Percentiles rank a stretch among this genome's conserved stretches.
Evolutionary conservation across 2,888 invertebrate genomes (phyloP).

Genomic region (Apodemia duryi): DNA sequence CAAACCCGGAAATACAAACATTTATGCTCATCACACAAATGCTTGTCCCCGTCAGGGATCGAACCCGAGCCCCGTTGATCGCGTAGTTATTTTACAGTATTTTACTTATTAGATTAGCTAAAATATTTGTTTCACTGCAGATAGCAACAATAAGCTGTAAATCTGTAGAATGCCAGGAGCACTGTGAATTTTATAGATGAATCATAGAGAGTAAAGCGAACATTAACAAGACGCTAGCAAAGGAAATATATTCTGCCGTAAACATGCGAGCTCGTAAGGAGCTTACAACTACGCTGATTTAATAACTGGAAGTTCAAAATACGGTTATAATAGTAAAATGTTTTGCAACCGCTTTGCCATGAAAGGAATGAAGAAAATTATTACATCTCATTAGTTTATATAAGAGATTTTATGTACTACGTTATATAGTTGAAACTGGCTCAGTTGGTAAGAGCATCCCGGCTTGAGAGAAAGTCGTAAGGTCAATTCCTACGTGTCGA

Average conservation of each 20-base stretch:
- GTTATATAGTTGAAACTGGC: too few species aligned
- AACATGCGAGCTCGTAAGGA: conserved; percentile 4
- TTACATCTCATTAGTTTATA: background rate
- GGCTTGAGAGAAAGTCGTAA: too few species aligned
- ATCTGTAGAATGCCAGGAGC: background rate
- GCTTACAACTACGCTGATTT: conserved; percentile 8
- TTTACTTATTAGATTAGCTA: background rate
- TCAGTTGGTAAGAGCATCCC: too few species aligned
- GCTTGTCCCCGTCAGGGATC: too few species aligned
- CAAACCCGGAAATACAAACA: too few species aligned
- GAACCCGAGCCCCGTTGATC: too few species aligned
- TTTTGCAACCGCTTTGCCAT: background rate
- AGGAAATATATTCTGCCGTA: background rate
- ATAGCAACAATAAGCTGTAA: background rate
- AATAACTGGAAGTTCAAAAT: conserved; percentile 6
- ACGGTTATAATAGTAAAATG: background rate
- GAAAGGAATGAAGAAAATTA: background rate
- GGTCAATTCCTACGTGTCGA: too few species aligned
- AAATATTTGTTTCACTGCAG: background rate
- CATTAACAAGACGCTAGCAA: background rate
- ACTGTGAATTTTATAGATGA: background rate
- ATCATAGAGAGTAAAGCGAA: background rate
- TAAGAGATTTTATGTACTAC: background rate
- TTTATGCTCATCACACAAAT: too few species aligned
- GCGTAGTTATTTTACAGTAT: too few species aligned